Evolutionary conservation across 2,113 vertebrate species (phyloP), one percentile per base, ranked within the genome.

Genomic region (Aegithalos caudatus): DNA sequence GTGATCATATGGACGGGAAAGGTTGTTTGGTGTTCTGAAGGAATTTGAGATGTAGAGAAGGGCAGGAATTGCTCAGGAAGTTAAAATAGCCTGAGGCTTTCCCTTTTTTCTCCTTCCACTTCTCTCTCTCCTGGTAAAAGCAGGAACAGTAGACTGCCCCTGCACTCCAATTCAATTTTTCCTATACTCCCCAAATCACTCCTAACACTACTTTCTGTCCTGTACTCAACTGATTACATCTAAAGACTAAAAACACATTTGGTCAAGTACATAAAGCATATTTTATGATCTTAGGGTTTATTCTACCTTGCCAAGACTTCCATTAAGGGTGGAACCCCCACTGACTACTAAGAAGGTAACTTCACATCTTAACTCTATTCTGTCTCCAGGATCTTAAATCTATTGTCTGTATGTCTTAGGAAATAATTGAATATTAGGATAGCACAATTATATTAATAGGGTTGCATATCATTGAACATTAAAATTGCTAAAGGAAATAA

Each of bases 1-100:
- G 1, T 50, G 14, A 74, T 56, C 15, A 31, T 25, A 27, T 3
- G 0, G 0, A 67, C 1, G 6, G 2, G 4, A 69, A 83, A 69
- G 12, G 2, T 28, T 42, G 7, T 2, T 73, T 62, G 5, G 14
- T 37, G 24, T 12, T 71, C 14, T 67, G 18, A 64, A 84, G 10
- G 11, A 62, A n/a, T 20, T 54, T 6, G 4, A 11, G 14, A 77
- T 62, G 6, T 23, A 81, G 4, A 44, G 9, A 64, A 56, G 8
- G 27, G 10, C 13, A 50, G 10, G 18, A 85, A 53, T 35, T 85
- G 15, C 10, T 61, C 54, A 73, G 12, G 7, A 73, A 27, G 65
- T 18, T 64, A 79, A 42, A 15, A 48, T 0, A 69, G 25, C 5
- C n/a, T 45, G 20, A 73, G 7, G 18, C 3, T 74, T 31, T 57